Evolutionary conservation across 2,888 invertebrate species (phyloP), one percentile per base, ranked within the genome.

Genomic region (Melanotus villosus): DNA sequence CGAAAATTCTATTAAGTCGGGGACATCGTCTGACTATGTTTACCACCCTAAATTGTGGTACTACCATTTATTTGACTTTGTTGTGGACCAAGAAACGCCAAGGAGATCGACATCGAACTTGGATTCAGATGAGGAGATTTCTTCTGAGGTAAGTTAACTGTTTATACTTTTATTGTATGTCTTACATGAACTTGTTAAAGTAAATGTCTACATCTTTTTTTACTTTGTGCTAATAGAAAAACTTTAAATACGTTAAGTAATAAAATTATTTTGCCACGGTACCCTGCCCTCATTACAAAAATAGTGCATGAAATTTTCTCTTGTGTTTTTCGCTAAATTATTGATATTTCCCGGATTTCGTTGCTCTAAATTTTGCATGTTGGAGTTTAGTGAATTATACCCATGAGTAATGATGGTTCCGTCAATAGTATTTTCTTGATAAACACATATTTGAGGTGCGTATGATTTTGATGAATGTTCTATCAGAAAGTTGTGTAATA

Each of bases 401-500:
- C 68, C 65, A 30, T 50, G 21, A 63, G 34, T 43, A 41, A 50
- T 32, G 23, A 52, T 52, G 32, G 56, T 60, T 12, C 65, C 38
- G 32, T 50, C 14, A 19, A 60, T 47, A 30, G 66, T 26, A 65
- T 71, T 68, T 70, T 71, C 65, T 30, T 36, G 63, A 62, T 70
- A 59, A 41, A 67, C 57, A 67, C 72, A 67, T 62, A 64, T 54
- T 68, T 41, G 65, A 56, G 68, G 70, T 34, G 59, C 59, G 19
- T 50, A 50, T 7, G 26, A 50, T 2, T 21, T 45, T 18, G 9
- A 4, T 26, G 12, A 30, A 14, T 50, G 5, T 50, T 50, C n/a
- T 21, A 50, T 62, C 34, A 62, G 14, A 50, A 65, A 71, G 50
- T 73, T 75, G 64, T 70, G 70, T 59, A 75, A 68, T 19, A 69